Evolutionary conservation across 2,797 vertebrate genomes (phyloP), one percentile per base, ranked within the genome.

Genomic region (Gila robusta): DNA sequence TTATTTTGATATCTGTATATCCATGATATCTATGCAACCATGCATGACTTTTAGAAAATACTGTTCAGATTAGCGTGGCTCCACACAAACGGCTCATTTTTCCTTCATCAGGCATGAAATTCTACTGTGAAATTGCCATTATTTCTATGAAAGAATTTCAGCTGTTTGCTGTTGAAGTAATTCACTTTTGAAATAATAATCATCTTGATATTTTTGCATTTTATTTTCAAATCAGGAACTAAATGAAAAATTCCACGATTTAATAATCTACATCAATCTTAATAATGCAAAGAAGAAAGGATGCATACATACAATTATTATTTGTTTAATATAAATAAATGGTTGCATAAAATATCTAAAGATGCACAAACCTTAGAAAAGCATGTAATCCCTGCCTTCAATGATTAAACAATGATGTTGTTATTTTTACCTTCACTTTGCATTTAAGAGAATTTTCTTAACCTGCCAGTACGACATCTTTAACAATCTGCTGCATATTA

Each of bases 91-190:
- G 26, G 49, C 70, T 80, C 83, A 62, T 76, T 64, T 69, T 5
- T 69, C 39, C 52, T 81, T 78, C 64, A 78, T 82, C 72, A 26
- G 67, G 23, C 73, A 62, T 77, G 78, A 77, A 56, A 84, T 35
- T 81, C 78, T 84, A 39, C 82, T 77, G 78, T 81, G 82, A 87
- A 87, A 87, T 70, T 87, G 70, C 23, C 37, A 74, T 76, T 76
- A 52, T 80, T 84, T 73, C 56, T 54, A 56, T 56, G 56, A 80
- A 79, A 74, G 82, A 84, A 52, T 26, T 19, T 80, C 67, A 80
- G 59, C 59, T 84, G 86, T 32, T 73, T 62, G 54, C 35, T 7
- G 12, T 26, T 70, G 64, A 8, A 2, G 5, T 47, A 59, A 81
- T 81, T 66, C 66, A 72, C 72, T 71, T 39, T 74, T 83, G 67